Base-by-base conservation (phyloP, 2,888 invertebrate genomes). In the Drosophila putrida region DNA sequence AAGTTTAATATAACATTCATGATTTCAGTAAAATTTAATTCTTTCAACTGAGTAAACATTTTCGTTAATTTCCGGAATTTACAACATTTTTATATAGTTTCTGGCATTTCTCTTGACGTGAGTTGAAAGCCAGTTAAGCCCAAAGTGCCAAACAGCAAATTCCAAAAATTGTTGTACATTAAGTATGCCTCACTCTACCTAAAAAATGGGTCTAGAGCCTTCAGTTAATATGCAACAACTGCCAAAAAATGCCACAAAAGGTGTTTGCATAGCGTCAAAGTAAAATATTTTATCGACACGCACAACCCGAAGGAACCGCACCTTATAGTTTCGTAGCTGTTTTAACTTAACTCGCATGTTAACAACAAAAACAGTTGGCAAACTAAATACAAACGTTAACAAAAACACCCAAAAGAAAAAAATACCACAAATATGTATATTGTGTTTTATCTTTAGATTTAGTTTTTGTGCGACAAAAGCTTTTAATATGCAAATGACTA, bases 401-500 rank as follows among this genome's bases (percentile, higher is more conserved):
- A 51, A 69, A 71, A 54, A 51, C 66, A 54, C 54, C 66, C 50
- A 6, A 9, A 25, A 36, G 51, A 76, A 63, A 38, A 62, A 51
- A 53, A 27, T 44, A 43, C 55, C 60, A 25, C 44, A 13, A 39
- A 36, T 66, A 47, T 62, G 38, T 54, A 47, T 71, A 73, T 82
- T 82, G 74, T 77, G 82, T 70, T 87, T 87, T 85, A 85, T 85
- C 85, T 87, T 87, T 81, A 75, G 89, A 85, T 75, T 85, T 89
- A 85, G 87, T 82, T 82, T 89, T 89, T 85, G 85, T 89, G 89
- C 85, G 89, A 89, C 88, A 85, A 85, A 84, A 89, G 89, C 85
- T 87, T 89, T 85, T 89, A 89, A 87, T 85, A 85, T 85, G 85
- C 89, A 85, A 85, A 85, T 85, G 85, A 73, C 85, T 84, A 89